phyloP scores from a whole-genome alignment of 2,113 vertebrate genomes.

The Desmodus rotundus region DNA sequence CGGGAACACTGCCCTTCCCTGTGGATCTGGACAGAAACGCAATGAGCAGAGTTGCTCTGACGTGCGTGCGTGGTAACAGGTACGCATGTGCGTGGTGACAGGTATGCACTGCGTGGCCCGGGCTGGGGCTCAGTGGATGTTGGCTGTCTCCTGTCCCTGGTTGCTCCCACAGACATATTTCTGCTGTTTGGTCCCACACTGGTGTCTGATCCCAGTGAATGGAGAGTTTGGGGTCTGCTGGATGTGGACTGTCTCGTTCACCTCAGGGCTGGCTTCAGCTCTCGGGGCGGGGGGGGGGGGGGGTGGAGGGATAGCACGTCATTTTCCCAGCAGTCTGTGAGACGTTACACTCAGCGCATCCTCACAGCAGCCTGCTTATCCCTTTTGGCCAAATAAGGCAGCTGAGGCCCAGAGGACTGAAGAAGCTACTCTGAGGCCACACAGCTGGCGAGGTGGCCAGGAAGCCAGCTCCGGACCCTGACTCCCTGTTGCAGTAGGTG shows the following conservation, averaged over 20 bases:
- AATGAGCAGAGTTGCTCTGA: not conserved
- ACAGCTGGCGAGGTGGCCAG: not conserved
- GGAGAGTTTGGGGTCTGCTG: not conserved
- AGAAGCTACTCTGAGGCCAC: not conserved
- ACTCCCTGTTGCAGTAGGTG: not conserved
- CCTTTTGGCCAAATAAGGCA: not conserved
- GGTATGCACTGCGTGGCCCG: fast-evolving
- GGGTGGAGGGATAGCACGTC: fast-evolving
- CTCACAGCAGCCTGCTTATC: not conserved
- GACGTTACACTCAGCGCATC: not conserved
- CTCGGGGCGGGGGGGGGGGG: no score
- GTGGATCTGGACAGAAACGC: not conserved
- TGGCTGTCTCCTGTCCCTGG: not conserved
- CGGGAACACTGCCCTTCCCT: not conserved
- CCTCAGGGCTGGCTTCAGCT: not conserved
- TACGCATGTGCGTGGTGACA: fast-evolving
- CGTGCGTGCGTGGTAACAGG: fast-evolving
- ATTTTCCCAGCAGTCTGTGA: not conserved
- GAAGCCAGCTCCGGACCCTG: not conserved
- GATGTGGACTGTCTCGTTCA: not conserved
- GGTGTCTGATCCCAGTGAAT: not conserved
- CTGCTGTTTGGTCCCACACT: not conserved
- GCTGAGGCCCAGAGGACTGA: not conserved
- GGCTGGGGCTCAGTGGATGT: not conserved
- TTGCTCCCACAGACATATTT: not conserved